Conservation (phyloP, 2,888 invertebrate species). For the Priocnemis perturbator region DNA sequence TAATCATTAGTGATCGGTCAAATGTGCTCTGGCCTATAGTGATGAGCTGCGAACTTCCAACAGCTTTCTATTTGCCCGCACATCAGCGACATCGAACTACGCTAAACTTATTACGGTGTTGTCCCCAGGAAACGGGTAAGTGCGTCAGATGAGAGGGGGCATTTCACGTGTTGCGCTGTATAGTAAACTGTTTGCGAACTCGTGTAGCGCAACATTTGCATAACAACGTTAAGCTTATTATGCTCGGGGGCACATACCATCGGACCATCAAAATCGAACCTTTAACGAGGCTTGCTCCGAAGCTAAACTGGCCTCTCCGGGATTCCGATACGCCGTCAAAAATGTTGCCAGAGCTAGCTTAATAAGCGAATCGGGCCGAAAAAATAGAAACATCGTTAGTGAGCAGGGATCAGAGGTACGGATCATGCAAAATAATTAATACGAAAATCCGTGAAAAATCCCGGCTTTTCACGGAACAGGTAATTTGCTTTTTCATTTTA, state of each 20-base stretch:
- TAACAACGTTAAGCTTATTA: slow-evolving; percentile 55
- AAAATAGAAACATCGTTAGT: no score
- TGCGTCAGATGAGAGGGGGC: slow-evolving; percentile 14
- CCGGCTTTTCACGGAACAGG: no score
- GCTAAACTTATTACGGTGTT: slow-evolving; percentile 45
- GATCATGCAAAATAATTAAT: no score
- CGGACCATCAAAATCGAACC: slow-evolving; percentile 43
- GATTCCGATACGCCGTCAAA: no score
- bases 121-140: slow-evolving; percentile 23
- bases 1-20: slow-evolving; percentile 19
- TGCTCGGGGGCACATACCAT: slow-evolving; percentile 36
- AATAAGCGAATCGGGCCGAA: no score
- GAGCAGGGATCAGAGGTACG: no score
- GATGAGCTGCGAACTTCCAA: background rate
- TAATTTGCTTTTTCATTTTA: no score
- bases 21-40: background rate
- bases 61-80: slow-evolving; percentile 17
- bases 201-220: slow-evolving; percentile 50
- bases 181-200: slow-evolving; percentile 53
- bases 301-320: background rate
- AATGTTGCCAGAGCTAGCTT: no score
- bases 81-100: slow-evolving; percentile 24
- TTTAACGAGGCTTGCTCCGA: slow-evolving; percentile 24
- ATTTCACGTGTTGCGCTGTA: slow-evolving; percentile 37
- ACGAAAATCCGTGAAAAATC: no score